These are phyloP conservation scores for Meleagris gallopavo DNA, from an alignment of 2,113 vertebrate genomes.

Conservation along the genomic window DNA sequence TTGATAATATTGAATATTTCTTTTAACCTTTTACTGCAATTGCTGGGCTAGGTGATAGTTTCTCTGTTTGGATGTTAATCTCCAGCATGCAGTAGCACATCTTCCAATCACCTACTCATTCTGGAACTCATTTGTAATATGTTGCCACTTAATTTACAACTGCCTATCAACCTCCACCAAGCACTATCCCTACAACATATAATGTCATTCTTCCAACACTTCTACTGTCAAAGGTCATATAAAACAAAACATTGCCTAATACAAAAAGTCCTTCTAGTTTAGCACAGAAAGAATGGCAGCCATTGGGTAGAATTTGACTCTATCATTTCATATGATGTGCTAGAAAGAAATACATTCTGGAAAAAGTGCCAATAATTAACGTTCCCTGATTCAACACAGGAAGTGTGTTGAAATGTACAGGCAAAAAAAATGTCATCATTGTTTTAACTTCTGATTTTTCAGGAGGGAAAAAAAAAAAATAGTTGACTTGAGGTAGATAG, in stretches of 20 bases:
- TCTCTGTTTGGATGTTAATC: background rate
- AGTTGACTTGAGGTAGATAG: conserved; percentile 47
- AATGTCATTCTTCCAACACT: background rate
- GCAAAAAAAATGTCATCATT: background rate
- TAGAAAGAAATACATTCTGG: background rate
- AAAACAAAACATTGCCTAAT: conserved; percentile 1
- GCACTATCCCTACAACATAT: background rate
- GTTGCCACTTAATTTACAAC: background rate
- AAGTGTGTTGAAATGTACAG: background rate
- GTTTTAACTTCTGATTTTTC: background rate
- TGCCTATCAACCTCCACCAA: background rate
- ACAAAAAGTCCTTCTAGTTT: background rate
- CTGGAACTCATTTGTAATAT: background rate
- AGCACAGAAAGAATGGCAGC: background rate
- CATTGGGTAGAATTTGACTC: background rate
- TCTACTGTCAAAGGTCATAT: background rate
- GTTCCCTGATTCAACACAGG: background rate
- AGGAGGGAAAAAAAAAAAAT: background rate
- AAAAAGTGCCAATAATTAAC: background rate
- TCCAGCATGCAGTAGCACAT: background rate
- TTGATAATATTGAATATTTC: conserved; percentile 54
- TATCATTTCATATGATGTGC: background rate
- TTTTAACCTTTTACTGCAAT: conserved; percentile 33
- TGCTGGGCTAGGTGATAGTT: background rate
- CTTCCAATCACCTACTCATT: background rate